Conservation (phyloP, 2,797 vertebrate species). For the Sphaeramia orbicularis region DNA sequence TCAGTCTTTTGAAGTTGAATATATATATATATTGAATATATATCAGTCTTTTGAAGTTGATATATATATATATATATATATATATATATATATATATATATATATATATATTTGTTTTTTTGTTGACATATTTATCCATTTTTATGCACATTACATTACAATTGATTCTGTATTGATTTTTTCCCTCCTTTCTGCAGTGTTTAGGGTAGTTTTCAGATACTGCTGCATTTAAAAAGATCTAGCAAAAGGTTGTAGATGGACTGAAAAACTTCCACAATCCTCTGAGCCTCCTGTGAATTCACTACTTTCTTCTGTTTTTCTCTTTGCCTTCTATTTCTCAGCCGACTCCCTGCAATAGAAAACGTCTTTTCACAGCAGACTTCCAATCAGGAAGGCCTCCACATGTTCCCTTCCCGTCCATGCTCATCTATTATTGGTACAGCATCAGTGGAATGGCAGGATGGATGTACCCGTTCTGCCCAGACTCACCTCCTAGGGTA, state of each 20-base stretch:
- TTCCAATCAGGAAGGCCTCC: slow-evolving; percentile 37
- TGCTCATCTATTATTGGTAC: slow-evolving; percentile 48
- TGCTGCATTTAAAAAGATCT: slow-evolving; percentile 3
- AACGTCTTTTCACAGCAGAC: slow-evolving; percentile 11
- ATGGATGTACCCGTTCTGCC: slow-evolving; percentile 40
- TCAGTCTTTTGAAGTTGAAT: too few relatives aligned
- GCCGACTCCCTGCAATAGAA: slow-evolving; percentile 3
- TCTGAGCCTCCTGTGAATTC: slow-evolving; percentile 3
- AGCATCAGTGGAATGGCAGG: slow-evolving; percentile 23
- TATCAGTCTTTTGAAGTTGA: too few relatives aligned
- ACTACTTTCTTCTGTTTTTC: neutral
- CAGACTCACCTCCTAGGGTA: slow-evolving; percentile 23
- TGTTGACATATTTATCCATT: too few relatives aligned
- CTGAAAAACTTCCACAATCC: neutral
- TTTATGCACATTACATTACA: too few relatives aligned
- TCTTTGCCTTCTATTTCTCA: neutral
- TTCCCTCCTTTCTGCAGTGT: neutral
- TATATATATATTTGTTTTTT: too few relatives aligned
- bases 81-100: too few relatives aligned
- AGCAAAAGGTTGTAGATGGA: neutral
- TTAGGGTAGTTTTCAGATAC: neutral
- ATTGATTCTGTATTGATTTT: too few relatives aligned
- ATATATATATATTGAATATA: too few relatives aligned
- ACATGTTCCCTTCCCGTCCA: slow-evolving; percentile 30
- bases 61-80: too few relatives aligned